Percentiles rank a stretch among this genome's conserved stretches.
phyloP scores from a whole-genome alignment of 1,140 invertebrate genomes.

The Penaeus indicus region DNA sequence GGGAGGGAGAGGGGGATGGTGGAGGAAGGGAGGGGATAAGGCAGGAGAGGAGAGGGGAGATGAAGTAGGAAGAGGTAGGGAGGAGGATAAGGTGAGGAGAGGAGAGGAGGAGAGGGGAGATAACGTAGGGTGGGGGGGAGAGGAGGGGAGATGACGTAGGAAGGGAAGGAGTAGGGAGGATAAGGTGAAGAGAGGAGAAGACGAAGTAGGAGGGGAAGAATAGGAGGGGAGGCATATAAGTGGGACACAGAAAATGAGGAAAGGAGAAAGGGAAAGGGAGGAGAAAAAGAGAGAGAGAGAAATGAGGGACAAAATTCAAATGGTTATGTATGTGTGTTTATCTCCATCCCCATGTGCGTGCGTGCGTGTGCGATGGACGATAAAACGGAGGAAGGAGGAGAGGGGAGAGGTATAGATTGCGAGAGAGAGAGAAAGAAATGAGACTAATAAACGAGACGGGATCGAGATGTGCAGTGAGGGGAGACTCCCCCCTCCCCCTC shows the following conservation, averaged over 20 bases:
- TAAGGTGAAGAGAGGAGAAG: neutral
- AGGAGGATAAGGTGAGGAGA: neutral
- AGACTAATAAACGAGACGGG: neutral
- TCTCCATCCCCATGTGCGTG: no score
- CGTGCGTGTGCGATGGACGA: neutral
- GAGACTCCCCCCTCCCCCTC: neutral
- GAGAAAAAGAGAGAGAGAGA: no score
- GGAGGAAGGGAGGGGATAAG: neutral
- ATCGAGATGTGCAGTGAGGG: constrained; percentile 21
- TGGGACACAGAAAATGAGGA: no score
- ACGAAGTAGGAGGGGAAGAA: no score
- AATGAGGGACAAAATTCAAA: no score
- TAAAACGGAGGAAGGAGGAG: neutral
- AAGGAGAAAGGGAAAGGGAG: no score
- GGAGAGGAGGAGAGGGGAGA: neutral
- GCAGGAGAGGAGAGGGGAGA: neutral
- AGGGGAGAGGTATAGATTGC: neutral
- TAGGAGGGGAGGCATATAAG: no score
- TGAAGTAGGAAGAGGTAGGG: neutral
- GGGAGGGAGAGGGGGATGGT: neutral
- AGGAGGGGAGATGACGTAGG: neutral
- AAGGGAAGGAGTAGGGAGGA: neutral
- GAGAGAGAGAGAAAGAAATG: neutral
- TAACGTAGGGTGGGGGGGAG: neutral
- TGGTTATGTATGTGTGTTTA: no score